Evolutionary conservation across 2,888 invertebrate species (phyloP), one percentile per base, ranked within the genome.

Genomic region (Diabrotica balteata): DNA sequence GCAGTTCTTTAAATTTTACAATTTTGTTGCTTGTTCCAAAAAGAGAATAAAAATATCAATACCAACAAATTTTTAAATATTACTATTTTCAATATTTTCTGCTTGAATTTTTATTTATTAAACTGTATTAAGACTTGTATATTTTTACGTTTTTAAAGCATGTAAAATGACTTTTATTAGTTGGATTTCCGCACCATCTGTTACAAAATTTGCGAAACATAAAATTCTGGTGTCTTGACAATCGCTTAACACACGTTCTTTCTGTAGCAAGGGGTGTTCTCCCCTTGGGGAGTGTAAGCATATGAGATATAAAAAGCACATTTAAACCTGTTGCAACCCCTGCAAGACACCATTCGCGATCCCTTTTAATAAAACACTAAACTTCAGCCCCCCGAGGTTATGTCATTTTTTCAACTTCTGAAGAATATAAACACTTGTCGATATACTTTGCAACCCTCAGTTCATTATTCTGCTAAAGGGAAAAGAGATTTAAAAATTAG

Each of bases 271-370:
- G 67, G 77, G 78, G 76, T 73, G 72, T 62, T 69, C 71, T 73
- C 76, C 78, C 79, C 72, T 71, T 74, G 73, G 69, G 67, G 69
- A 66, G 72, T 73, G 70, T 74, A 79, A 75, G 78, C 76, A 76
- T 78, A 76, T 77, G 76, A 70, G 76, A 77, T 80, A 80, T 80
- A 79, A 81, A 80, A 80, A 80, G 78, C 78, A 75, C 81, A 81
- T 81, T 81, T 81, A 79, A 82, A 82, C 82, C 82, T 82, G 82
- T 81, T 82, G 81, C 80, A 71, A 76, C 75, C 72, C 73, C 66
- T 70, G 49, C 55, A 75, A 75, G 76, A 76, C 73, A 74, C 67
- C 74, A 70, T 68, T 66, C 73, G 71, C 75, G 74, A 78, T 76
- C 78, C 75, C 78, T 77, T 78, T 77, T 75, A 76, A 77, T 77